Conservation (phyloP, 30 jellyfish, hydroid and myxozoan genomes). For the Pseudorhiza aurosa region DNA sequence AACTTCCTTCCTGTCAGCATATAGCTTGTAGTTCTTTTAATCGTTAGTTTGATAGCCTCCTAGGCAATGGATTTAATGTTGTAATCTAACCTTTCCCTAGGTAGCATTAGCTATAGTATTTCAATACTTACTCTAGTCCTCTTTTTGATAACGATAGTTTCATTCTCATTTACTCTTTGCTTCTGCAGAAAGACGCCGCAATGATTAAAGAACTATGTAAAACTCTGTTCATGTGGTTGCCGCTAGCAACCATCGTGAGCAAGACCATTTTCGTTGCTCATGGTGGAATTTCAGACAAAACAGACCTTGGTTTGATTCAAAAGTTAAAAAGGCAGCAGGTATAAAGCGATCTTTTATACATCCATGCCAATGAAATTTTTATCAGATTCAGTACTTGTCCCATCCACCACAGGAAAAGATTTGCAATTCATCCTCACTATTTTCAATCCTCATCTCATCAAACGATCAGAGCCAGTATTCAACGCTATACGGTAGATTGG, state of each 20-base stretch:
- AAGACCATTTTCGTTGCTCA: slow-evolving; percentile 72
- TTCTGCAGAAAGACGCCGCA: slow-evolving; percentile 68
- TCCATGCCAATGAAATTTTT: background rate
- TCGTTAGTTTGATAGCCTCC: too few species aligned
- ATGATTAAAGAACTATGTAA: slow-evolving; percentile 71
- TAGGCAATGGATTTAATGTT: too few species aligned
- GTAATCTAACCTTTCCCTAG: too few species aligned
- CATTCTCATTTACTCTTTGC: too few species aligned
- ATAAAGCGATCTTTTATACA: background rate
- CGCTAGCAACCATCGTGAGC: slow-evolving; percentile 72
- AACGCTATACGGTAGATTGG: background rate
- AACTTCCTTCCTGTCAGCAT: too few species aligned
- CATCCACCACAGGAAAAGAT: too few species aligned
- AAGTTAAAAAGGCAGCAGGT: slow-evolving; percentile 57
- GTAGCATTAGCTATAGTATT: too few species aligned
- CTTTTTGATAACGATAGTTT: too few species aligned
- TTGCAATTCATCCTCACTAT: background rate
- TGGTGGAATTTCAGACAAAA: slow-evolving; percentile 83
- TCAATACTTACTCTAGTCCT: too few species aligned
- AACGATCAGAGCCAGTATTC: background rate
- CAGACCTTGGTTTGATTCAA: slow-evolving; percentile 49
- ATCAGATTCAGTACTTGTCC: too few species aligned
- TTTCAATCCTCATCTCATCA: too few species aligned
- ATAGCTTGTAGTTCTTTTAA: too few species aligned
- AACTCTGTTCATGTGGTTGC: slow-evolving; percentile 76